A percentile compares a stretch with the other conserved stretches of the same genome.
Evolutionary conservation across 2,888 invertebrate species (phyloP).

Genomic region (Geophilus truncorum): DNA sequence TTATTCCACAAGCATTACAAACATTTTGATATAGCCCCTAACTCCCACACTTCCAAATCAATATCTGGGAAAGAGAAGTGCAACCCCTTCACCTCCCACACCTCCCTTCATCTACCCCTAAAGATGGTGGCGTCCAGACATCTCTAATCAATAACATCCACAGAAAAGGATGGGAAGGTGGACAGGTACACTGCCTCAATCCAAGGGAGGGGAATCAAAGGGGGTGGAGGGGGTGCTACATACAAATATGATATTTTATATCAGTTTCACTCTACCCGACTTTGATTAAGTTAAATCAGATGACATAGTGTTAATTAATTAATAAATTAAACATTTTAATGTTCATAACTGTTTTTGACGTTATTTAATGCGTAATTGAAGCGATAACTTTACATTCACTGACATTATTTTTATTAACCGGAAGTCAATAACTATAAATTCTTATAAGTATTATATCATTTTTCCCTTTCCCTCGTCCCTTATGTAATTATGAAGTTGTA

Average conservation of each 20-base stretch:
- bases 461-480: neutral
- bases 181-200: constrained; percentile 29
- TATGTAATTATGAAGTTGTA: neutral
- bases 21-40: constrained; percentile 1
- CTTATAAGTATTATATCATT: neutral
- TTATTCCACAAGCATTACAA: neutral
- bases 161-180: constrained; percentile 31
- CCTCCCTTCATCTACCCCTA: constrained; percentile 18
- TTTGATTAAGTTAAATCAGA: too few species aligned
- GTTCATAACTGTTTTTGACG: neutral
- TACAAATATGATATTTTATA: neutral
- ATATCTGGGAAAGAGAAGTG: constrained; percentile 7
- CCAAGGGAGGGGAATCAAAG: constrained; percentile 4
- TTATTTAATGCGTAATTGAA: neutral
- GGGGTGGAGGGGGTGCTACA: neutral
- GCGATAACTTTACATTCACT: neutral
- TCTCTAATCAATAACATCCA: constrained; percentile 30
- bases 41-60: constrained; percentile 14
- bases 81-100: constrained; percentile 14
- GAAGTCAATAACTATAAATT: neutral
- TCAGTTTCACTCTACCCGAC: neutral
- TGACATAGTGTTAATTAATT: too few species aligned
- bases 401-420: neutral
- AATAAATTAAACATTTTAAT: too few species aligned
- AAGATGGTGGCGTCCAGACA: constrained; percentile 32